Evolutionary conservation across 1,140 invertebrate genomes (phyloP).

Genomic region (Lepidurus arcticus): DNA sequence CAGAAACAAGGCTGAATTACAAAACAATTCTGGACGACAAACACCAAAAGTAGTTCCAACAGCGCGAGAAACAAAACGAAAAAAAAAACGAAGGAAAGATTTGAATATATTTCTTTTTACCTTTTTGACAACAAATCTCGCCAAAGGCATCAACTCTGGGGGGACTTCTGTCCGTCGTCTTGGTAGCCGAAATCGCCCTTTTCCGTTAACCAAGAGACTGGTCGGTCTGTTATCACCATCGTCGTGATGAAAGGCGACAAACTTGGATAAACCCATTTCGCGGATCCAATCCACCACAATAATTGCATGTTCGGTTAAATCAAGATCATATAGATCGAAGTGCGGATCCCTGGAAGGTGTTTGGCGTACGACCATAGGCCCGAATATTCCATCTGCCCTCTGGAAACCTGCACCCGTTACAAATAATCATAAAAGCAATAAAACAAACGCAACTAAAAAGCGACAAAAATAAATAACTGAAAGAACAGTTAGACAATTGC

Average conservation of each 20-base stretch:
- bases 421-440: neutral
- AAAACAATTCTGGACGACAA: neutral
- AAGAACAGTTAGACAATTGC: neutral
- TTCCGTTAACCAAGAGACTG: conserved; percentile 66
- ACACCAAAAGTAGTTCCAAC: neutral
- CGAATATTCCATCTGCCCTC: conserved; percentile 42
- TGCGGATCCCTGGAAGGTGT: conserved; percentile 46
- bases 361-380: conserved; percentile 41
- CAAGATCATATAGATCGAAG: conserved; percentile 65
- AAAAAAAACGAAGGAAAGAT: neutral
- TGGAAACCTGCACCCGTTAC: conserved; percentile 37
- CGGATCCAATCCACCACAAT: conserved; percentile 73
- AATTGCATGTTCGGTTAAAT: conserved; percentile 68
- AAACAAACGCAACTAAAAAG: neutral
- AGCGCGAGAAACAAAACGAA: conserved; percentile 23
- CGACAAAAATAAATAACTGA: neutral
- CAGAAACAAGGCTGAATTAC: neutral
- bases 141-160: conserved; percentile 47
- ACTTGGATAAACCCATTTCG: conserved; percentile 52
- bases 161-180: conserved; percentile 49
- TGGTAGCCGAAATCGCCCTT: conserved; percentile 52
- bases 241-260: conserved; percentile 25
- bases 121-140: conserved; percentile 55
- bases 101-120: conserved; percentile 41
- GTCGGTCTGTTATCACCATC: conserved; percentile 24